Percentiles rank a stretch among this genome's conserved stretches.
Conservation (phyloP, 1,140 invertebrate species). For the Lasioglossum albipes region DNA sequence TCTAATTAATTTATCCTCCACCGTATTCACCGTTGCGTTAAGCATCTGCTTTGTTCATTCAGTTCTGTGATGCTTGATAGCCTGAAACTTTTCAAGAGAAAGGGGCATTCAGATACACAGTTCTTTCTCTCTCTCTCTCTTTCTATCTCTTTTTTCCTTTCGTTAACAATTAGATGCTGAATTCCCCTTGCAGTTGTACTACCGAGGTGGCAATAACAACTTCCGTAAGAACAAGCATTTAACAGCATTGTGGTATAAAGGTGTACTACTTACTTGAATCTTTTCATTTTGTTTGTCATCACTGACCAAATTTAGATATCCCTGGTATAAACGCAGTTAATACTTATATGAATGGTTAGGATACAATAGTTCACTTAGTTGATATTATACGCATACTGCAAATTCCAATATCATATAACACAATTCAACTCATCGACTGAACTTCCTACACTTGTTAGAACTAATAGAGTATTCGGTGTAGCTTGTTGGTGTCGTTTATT, state of each 20-base stretch:
- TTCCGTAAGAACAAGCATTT: conserved; percentile 20
- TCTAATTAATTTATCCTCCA: conserved; percentile 45
- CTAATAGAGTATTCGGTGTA: conserved; percentile 67
- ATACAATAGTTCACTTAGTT: conserved; percentile 43
- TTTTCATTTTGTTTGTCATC: conserved; percentile 33
- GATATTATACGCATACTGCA: conserved; percentile 30
- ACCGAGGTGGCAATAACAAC: conserved; percentile 26
- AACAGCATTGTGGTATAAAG: conserved; percentile 38
- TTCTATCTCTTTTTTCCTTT: background rate
- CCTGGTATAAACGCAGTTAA: conserved; percentile 42
- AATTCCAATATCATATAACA: conserved; percentile 48
- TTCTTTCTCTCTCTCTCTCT: background rate
- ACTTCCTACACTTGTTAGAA: conserved; percentile 60
- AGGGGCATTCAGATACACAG: conserved; percentile 27
- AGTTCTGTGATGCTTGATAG: conserved; percentile 62
- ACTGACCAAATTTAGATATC: conserved; percentile 29
- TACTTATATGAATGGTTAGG: conserved; percentile 39
- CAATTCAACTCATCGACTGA: conserved; percentile 52
- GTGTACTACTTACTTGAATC: conserved; percentile 32
- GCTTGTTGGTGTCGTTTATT: conserved; percentile 70
- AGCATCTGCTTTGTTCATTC: conserved; percentile 66
- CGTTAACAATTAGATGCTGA: conserved; percentile 33
- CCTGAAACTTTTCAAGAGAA: conserved; percentile 30
- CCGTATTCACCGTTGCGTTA: conserved; percentile 45
- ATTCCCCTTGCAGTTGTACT: conserved; percentile 19